These are phyloP conservation scores for Drosophila sulfurigaster DNA, from an alignment of 1,140 invertebrate species.

Conservation along the genomic window DNA sequence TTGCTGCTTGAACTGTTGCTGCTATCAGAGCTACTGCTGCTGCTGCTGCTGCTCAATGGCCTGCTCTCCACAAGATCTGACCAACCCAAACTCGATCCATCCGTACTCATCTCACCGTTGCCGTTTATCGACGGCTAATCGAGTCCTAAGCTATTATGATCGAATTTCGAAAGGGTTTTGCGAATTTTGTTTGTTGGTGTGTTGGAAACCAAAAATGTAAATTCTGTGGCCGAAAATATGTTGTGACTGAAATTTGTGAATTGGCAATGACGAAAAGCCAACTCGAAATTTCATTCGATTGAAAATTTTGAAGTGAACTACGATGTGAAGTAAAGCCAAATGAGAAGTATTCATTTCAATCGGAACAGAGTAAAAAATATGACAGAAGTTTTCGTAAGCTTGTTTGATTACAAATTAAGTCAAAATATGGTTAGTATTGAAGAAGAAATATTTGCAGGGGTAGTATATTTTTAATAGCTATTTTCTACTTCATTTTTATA, in stretches of 20 bases:
- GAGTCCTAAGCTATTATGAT: not conserved
- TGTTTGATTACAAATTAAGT: too few species aligned
- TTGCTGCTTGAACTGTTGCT: not conserved
- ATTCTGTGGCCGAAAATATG: constrained; percentile 15
- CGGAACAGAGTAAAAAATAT: too few species aligned
- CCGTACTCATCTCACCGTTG: constrained; percentile 34
- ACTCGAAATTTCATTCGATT: not conserved
- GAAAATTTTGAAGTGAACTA: too few species aligned
- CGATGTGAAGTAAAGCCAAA: not conserved
- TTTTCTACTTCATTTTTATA: too few species aligned
- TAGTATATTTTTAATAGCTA: too few species aligned
- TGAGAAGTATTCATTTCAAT: too few species aligned
- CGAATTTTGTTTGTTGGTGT: not conserved
- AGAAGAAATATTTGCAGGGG: too few species aligned
- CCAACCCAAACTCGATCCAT: constrained; percentile 32
- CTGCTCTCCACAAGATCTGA: constrained; percentile 30
- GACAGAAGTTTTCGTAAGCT: too few species aligned
- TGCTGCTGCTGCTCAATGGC: constrained; percentile 17
- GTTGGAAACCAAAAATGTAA: not conserved
- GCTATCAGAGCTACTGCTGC: not conserved
- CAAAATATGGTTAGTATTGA: too few species aligned
- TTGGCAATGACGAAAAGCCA: constrained; percentile 12
- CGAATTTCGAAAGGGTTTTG: constrained; percentile 13
- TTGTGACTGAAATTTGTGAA: constrained; percentile 3
- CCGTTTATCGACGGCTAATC: not conserved